Base-by-base conservation (phyloP, 1,140 invertebrate species). In the Achroia grisella region DNA sequence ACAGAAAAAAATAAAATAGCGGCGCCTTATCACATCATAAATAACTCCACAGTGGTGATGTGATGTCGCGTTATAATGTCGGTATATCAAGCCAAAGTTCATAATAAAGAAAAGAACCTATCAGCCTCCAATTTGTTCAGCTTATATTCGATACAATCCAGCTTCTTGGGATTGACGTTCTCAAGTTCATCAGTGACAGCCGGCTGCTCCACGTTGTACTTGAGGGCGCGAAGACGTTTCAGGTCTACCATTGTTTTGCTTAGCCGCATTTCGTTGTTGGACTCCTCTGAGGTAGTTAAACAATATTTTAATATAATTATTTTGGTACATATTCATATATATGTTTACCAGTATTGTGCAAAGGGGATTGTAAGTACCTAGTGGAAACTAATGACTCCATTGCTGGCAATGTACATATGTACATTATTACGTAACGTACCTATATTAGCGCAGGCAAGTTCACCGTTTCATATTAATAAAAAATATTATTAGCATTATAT, bases 111-210 rank as follows among this genome's bases (percentile, higher is more conserved):
- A 33, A n/a, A 33, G 12, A 5, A 64, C 69, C 69, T 56, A 17
- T 72, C 69, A 28, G 52, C 44, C 28, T 61, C 52, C 8, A 72
- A 36, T 39, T 72, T 72, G 6, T 59, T 44, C 17, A 72, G 15
- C 12, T 62, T 67, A 32, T 69, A 64, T 28, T 69, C 58, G n/a
- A 36, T 3, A 14, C 56, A 56, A 12, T 37, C 12, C 11, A 72
- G 45, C 0, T 55, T 58, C 2, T 55, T 54, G 0, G 46, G 44
- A 30, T 72, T 47, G 13, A 72, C 61, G 5, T 44, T 39, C 0
- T 57, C 56, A 10, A 67, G 50, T 8, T 64, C 61, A 23, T 62
- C 50, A 4, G n/a, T 45, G 0, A 37, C 14, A 10, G 23, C 14
- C 10, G 44, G 44, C 35, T 51, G 52, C 3, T 52, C 45, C 3